Conservation (phyloP, 2,797 vertebrate species). For the Florisuga fusca region DNA sequence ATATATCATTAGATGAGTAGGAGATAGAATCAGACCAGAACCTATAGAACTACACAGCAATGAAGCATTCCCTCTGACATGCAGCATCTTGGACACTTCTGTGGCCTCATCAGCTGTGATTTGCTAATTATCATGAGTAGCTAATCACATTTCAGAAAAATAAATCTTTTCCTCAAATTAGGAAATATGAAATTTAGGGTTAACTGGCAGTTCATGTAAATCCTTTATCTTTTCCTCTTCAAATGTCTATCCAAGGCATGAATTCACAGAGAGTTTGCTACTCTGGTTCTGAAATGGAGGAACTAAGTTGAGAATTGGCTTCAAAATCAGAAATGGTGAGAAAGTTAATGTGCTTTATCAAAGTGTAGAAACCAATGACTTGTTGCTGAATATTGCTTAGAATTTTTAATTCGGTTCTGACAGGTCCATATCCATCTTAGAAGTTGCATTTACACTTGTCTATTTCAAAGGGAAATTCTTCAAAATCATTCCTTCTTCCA, state of each 20-base stretch:
- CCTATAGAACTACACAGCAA: background rate
- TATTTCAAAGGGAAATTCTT: background rate
- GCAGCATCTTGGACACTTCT: background rate
- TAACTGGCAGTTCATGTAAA: background rate
- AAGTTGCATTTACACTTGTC: background rate
- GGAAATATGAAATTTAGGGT: background rate
- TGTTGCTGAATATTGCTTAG: background rate
- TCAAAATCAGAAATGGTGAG: background rate
- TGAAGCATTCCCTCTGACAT: background rate
- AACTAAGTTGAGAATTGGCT: background rate
- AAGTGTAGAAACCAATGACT: background rate
- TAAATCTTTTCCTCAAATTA: background rate
- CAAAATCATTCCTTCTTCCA: background rate
- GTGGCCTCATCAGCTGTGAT: background rate
- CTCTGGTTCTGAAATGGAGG: background rate
- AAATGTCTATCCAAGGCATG: background rate
- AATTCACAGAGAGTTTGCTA: background rate
- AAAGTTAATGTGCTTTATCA: background rate
- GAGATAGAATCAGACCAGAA: background rate
- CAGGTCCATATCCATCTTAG: background rate
- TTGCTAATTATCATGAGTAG: background rate
- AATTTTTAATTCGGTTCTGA: background rate
- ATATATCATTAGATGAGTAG: background rate
- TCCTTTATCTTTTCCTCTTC: background rate
- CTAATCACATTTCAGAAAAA: background rate